Evolutionary conservation across 2,888 invertebrate genomes (phyloP), one percentile per base, ranked within the genome.

Genomic region (Julus scanicus): DNA sequence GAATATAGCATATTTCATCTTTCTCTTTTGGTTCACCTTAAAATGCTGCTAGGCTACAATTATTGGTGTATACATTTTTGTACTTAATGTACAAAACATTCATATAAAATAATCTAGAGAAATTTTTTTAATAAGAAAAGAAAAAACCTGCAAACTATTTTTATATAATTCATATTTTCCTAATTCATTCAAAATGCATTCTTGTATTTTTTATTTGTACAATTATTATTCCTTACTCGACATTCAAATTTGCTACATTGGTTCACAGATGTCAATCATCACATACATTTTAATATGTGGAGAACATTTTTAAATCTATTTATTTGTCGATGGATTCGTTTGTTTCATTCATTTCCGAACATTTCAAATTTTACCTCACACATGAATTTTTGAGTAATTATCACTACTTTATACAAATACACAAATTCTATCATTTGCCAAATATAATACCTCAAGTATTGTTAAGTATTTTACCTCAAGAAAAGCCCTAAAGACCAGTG

Each of bases 201-300:
- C 71, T 71, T 29, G 71, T 71, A 71, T 71, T 71, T 71, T 71
- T 71, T 71, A 71, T 71, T 71, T 71, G 29, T 71, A 20, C 71
- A 29, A 71, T 71, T 71, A 29, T 71, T 71, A 71, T 29, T 71
- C 49, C 49, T 49, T 49, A 49, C 49, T 49, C 29, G 29, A n/a
- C n/a, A 17, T 63, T n/a, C 8, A 63, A 63, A 15, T 4, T 20
- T 20, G 63, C 20, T 20, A 63, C 63, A 63, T n/a, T 1, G 20
- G 20, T 63, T 63, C 63, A 63, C 63, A 6, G 20, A 63, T 71
- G 71, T 20, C 71, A 20, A 71, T 71, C 71, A 71, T 29, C 71
- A 29, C 71, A 71, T 71, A 29, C n/a, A 57, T 57, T 57, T 11
- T 71, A 71, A 29, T 71, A 29, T 71, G 29, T 71, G 71, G n/a